Conservation (phyloP, 2,888 invertebrate genomes). For the Eilema griseolum region DNA sequence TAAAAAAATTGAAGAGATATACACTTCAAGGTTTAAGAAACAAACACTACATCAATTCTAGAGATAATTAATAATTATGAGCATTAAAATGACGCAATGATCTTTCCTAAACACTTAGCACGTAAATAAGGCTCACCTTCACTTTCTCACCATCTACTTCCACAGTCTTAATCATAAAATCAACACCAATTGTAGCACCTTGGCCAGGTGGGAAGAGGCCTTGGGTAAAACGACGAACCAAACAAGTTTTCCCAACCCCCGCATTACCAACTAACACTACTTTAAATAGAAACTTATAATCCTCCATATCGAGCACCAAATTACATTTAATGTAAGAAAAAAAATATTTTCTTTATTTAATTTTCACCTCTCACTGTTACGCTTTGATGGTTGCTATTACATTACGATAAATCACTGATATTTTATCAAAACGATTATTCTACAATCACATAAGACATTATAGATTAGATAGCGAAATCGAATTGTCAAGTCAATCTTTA, state of each 20-base stretch:
- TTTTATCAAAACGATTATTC: slow-evolving; percentile 67
- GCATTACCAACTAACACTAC: slow-evolving; percentile 99
- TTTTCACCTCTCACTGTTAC: slow-evolving; percentile 69
- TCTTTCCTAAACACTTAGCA: slow-evolving; percentile 52
- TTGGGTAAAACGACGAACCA: slow-evolving; percentile 98
- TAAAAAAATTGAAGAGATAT: background rate
- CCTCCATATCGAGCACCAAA: slow-evolving; percentile 92
- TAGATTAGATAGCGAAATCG: slow-evolving; percentile 65
- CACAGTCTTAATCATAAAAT: slow-evolving; percentile 99
- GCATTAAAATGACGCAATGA: slow-evolving; percentile 62
- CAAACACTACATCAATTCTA: slow-evolving; percentile 15
- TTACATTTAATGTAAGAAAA: slow-evolving; percentile 70
- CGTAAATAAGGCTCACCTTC: slow-evolving; percentile 88
- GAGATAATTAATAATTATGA: slow-evolving; percentile 18
- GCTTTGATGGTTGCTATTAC: slow-evolving; percentile 70
- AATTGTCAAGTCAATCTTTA: slow-evolving; percentile 47
- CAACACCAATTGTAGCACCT: slow-evolving; percentile 99
- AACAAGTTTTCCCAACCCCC: slow-evolving; percentile 99
- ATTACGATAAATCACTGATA: slow-evolving; percentile 64
- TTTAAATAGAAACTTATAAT: slow-evolving; percentile 99
- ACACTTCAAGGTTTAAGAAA: background rate
- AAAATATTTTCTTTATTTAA: slow-evolving; percentile 49
- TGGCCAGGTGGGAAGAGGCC: slow-evolving; percentile 99
- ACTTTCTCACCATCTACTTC: slow-evolving; percentile 98
- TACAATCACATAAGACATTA: slow-evolving; percentile 69